phyloP scores from a whole-genome alignment of 2,888 invertebrate species.

The Melanotus villosus region DNA sequence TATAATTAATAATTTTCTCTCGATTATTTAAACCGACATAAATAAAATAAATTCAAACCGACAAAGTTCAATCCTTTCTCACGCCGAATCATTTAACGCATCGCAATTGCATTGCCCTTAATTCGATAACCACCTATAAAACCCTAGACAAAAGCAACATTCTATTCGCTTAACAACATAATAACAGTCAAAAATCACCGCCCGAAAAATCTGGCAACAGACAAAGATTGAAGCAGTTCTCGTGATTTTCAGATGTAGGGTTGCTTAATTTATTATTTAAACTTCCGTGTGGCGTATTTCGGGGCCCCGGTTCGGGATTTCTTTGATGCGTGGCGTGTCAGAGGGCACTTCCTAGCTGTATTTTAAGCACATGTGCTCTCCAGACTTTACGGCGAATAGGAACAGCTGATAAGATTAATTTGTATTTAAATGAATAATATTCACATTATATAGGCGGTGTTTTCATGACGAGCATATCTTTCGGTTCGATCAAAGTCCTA shows the following conservation, averaged over 20 bases:
- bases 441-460: not conserved
- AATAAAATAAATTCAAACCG: too few species aligned
- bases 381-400: not conserved
- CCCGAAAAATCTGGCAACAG: not conserved
- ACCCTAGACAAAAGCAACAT: conserved; percentile 14
- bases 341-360: conserved; percentile 20
- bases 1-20: too few species aligned
- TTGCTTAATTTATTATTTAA: conserved; percentile 20
- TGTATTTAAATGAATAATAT: not conserved
- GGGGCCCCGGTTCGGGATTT: not conserved
- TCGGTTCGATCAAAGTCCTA: too few species aligned
- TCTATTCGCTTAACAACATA: conserved; percentile 12
- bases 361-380: not conserved
- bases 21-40: too few species aligned
- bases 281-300: conserved; percentile 13
- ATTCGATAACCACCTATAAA: not conserved
- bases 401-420: conserved; percentile 2
- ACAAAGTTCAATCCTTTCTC: not conserved
- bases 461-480: not conserved
- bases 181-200: conserved; percentile 3
- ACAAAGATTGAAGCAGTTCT: not conserved
- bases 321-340: conserved; percentile 16
- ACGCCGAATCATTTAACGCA: not conserved
- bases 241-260: conserved; percentile 1
- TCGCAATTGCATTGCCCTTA: conserved; percentile 1